Evolutionary conservation across 2,113 vertebrate species (phyloP), one percentile per base, ranked within the genome.

Genomic region (Bagarius yarrelli): DNA sequence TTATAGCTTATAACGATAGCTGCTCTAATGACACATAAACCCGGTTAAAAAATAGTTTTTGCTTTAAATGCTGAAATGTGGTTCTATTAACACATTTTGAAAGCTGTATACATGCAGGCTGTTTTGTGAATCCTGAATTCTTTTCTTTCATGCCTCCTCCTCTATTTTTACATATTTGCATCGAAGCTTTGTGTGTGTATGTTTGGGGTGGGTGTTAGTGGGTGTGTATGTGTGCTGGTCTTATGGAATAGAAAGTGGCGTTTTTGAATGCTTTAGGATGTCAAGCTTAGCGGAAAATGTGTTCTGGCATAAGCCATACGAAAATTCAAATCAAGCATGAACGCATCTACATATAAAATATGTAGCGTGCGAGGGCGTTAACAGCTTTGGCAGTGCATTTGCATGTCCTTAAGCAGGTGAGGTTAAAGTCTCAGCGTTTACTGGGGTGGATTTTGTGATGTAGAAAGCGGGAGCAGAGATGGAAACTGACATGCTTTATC

Each of bases 401-500:
- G 50, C n/a, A 69, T 50, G 36, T 57, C n/a, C 36, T 44, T 32
- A 79, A 61, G 57, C 74, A 61, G 56, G 74, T 76, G 16, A 47
- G 36, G 34, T 8, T n/a, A 25, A 75, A 36, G n/a, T 52, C 67
- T 34, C 57, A 11, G 59, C 27, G 18, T 8, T 1, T 63, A 80
- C 44, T 27, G 57, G 5, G 21, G 44, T 60, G 9, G 47, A 21
- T 80, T 47, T 16, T 25, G 40, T 61, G 40, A 72, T n/a, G 27
- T 59, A 56, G 15, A 56, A 50, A 75, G 71, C 80, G 56, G 50
- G 18, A 75, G 47, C 71, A 75, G 80, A 50, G 59, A 55, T 74
- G 70, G 69, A 81, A 81, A 53, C 57, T 55, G 57, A 74, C 79
- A 64, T 18, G 57, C 47, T 74, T 63, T 81, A 81, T 66, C 71